Percentiles rank a stretch among this genome's conserved stretches.
These are phyloP conservation scores for Anhinga rufa DNA, from an alignment of 2,113 vertebrate species.

Conservation along the genomic window DNA sequence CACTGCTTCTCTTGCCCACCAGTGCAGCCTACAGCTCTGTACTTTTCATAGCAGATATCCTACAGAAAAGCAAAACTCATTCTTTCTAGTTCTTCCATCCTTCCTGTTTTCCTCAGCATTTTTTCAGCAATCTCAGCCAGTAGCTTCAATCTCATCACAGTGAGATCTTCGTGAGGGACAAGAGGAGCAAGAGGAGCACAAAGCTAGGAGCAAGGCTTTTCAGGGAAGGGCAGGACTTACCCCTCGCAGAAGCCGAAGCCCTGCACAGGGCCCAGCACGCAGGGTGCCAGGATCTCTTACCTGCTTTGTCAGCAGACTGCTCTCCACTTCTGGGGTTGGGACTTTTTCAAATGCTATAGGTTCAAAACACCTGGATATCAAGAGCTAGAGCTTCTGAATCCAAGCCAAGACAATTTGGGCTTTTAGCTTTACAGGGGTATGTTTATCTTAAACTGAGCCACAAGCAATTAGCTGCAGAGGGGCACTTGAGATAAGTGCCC, in stretches of 20 bases:
- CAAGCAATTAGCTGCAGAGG: constrained; percentile 4
- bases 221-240: neutral
- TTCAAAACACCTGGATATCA: neutral
- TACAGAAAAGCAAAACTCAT: neutral
- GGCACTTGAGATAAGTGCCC: neutral
- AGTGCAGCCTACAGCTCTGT: neutral
- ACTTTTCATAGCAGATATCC: neutral
- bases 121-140: neutral
- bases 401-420: neutral
- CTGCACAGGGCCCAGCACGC: accelerated
- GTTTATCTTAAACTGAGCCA: neutral
- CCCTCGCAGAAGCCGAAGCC: neutral
- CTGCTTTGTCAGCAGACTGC: neutral
- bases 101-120: neutral
- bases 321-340: neutral
- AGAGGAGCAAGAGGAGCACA: neutral
- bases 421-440: neutral
- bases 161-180: neutral
- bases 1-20: neutral
- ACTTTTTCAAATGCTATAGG: neutral
- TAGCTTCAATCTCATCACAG: neutral
- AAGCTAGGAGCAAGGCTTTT: neutral
- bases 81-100: neutral
- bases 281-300: neutral
- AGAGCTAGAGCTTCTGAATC: neutral